Percentiles rank a stretch among this genome's conserved stretches.
Conservation (phyloP, 23 tunicate genomes). For the Styela plicata region DNA sequence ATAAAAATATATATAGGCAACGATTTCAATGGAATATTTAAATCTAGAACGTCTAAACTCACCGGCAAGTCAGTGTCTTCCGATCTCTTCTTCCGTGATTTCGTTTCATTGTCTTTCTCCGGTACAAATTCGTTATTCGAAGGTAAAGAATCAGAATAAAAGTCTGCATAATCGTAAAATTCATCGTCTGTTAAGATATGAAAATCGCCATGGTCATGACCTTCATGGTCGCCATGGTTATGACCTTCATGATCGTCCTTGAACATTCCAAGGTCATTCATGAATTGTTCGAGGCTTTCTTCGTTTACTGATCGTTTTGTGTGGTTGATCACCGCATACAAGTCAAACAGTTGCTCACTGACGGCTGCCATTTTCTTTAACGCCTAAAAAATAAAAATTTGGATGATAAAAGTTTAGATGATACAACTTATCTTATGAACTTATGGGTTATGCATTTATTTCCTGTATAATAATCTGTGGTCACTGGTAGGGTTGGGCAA, state of each 20-base stretch:
- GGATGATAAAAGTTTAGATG: too few species aligned
- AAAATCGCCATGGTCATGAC: not conserved
- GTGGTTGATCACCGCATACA: not conserved
- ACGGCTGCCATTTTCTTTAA: not conserved
- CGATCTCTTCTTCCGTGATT: not conserved
- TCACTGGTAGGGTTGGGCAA: too few species aligned
- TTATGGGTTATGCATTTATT: too few species aligned
- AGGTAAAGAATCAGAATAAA: not conserved
- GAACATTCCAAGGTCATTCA: not conserved
- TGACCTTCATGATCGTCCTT: constrained; percentile 13
- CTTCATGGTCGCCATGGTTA: not conserved
- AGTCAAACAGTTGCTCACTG: not conserved
- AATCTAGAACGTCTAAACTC: too few species aligned
- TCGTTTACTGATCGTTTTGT: not conserved
- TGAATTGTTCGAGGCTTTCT: not conserved
- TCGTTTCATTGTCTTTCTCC: not conserved
- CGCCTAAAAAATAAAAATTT: constrained; percentile 10
- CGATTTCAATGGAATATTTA: too few species aligned
- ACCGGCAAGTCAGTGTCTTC: not conserved
- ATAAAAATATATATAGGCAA: too few species aligned
- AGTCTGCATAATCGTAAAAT: not conserved
- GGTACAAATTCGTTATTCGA: not conserved
- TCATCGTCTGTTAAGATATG: not conserved
- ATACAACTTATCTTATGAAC: too few species aligned
- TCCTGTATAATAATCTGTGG: too few species aligned